Evolutionary conservation across 2,113 vertebrate genomes (phyloP), one percentile per base, ranked within the genome.

Genomic region (Elaphurus davidianus): DNA sequence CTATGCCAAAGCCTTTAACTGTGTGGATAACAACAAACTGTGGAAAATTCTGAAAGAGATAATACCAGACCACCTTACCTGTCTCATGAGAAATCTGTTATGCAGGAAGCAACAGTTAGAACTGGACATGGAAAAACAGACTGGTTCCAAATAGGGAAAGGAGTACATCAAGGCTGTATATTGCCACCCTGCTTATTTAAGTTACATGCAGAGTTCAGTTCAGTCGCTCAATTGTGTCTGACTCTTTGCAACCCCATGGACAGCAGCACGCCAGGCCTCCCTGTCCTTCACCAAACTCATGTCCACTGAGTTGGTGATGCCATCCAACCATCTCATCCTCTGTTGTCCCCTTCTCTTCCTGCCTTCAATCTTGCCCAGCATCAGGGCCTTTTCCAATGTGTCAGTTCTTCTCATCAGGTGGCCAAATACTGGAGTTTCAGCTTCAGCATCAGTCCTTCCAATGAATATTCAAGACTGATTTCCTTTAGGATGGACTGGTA

Each of bases 151-250:
- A 71, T 6, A 21, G n/a, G 4, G 9, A 71, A 71, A 71, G n/a
- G 17, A 71, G n/a, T 71, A 36, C 64, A 71, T 21, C 64, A 71
- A 67, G 17, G n/a, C 17, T 71, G 9, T 36, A 21, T 36, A 36
- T 71, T 71, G n/a, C 11, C 64, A 71, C 64, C 16, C 17, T 36
- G 64, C 64, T 36, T 36, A 21, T 36, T 71, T 71, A 71, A 71
- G n/a, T 71, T 71, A 71, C 17, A 71, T 36, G n/a, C 17, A 71
- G 64, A 71, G 17, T 21, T 71, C 17, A 71, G 64, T 36, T 36
- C 64, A 21, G 8, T 67, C 8, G 0, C 16, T 19, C 64, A 67
- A 4, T 36, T 0, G 0, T 67, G 17, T 67, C 64, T 1, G 0
- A 67, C 17, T 36, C 64, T 67, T 36, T 67, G 17, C n/a, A 9